phyloP scores from a whole-genome alignment of 2,113 vertebrate genomes.

The Stegastes partitus region DNA sequence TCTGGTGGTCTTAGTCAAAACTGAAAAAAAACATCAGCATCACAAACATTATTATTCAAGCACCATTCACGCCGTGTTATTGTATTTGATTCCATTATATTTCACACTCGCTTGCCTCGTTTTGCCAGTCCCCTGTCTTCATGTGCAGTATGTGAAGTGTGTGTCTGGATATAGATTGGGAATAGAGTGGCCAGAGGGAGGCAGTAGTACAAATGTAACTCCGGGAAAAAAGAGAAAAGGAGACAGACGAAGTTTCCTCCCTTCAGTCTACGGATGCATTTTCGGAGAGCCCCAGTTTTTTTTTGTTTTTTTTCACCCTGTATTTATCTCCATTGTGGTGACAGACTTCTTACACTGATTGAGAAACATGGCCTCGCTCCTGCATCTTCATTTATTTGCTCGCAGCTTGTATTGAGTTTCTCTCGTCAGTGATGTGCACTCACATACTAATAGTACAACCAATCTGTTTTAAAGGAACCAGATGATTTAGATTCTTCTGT shows the following conservation, averaged over 20 bases:
- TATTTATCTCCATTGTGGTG: slow-evolving; percentile 81
- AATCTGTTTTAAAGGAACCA: slow-evolving; percentile 55
- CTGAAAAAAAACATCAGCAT: not conserved
- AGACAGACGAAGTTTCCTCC: slow-evolving; percentile 52
- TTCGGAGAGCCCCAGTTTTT: slow-evolving; percentile 33
- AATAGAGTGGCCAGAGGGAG: slow-evolving; percentile 67
- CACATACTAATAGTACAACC: slow-evolving; percentile 50
- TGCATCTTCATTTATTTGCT: slow-evolving; percentile 80
- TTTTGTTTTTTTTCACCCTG: slow-evolving; percentile 39
- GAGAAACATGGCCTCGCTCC: slow-evolving; percentile 79
- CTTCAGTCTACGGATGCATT: slow-evolving; percentile 34
- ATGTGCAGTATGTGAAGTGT: slow-evolving; percentile 5
- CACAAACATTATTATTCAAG: too few species aligned
- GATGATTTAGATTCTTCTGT: slow-evolving; percentile 54
- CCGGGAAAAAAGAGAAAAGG: slow-evolving; percentile 40
- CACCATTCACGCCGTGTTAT: not conserved
- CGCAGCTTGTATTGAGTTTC: slow-evolving; percentile 59
- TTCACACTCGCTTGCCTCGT: not conserved
- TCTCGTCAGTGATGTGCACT: slow-evolving; percentile 57
- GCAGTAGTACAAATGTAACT: slow-evolving; percentile 62
- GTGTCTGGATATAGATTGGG: slow-evolving; percentile 21
- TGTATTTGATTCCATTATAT: slow-evolving; percentile 20
- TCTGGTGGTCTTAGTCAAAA: not conserved
- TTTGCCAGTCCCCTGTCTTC: not conserved
- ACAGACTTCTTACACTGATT: slow-evolving; percentile 77